Evolutionary conservation across 2,113 vertebrate species (phyloP), one percentile per base, ranked within the genome.

Genomic region (Antidorcas marsupialis): DNA sequence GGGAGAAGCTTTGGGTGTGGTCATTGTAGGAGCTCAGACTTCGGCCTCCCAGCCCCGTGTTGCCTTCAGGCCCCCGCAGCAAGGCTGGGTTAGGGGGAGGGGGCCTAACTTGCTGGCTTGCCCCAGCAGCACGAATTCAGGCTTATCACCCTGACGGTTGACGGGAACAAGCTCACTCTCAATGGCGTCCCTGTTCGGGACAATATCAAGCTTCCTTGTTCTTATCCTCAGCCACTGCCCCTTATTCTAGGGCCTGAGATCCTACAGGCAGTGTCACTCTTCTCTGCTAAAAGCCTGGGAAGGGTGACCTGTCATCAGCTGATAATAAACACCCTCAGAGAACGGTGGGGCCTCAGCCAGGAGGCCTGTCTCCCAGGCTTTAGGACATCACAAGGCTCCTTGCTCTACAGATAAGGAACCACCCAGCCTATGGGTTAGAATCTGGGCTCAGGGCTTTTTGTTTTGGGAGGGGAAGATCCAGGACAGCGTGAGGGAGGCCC

Each of bases 61-160:
- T 10, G 17, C 23, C 12, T 50, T 3, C 1, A 3, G 28, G 82
- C 6, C 13, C n/a, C 43, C 6, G 2, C 39, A 0, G 64, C 17
- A n/a, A 43, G 47, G 36, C 57, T 76, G 4, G 14, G 23, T 23
- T 33, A 45, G 62, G 45, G 14, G 28, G 1, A 6, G 76, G 64
- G 25, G 50, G 28, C 15, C 12, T 15, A 2, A 6, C 52, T 33
- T 59, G 53, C 52, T 7, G 33, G 39, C 15, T 81, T 76, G 39
- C 71, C n/a, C 2, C 4, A n/a, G 43, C 23, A 47, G 28, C 62
- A 0, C 3, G 11, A 52, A 27, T 52, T 88, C 36, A 7, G 50
- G 43, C 55, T 50, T 62, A 1, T 60, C 23, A 13, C 39, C 36
- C 79, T 60, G 62, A 23, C n/a, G 27, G 33, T 9, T 7, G 3